Base-by-base conservation (phyloP, 2,797 vertebrate species). In the Micropoecilia bifurca region DNA sequence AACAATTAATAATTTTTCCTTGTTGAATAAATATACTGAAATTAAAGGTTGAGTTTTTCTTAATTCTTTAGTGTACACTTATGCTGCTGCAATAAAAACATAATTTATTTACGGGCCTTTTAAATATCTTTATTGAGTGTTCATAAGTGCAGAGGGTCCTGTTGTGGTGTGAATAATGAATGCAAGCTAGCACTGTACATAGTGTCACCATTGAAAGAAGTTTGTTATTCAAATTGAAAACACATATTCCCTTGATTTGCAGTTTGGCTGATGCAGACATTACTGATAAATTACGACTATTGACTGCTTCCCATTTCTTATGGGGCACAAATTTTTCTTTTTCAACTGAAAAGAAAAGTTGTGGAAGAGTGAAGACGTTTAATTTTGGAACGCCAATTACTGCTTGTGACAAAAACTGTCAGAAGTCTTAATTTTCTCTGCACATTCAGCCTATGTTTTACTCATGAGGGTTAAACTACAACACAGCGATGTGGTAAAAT, bases 191-290 rank as follows among this genome's bases (percentile, higher is more conserved):
- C 22, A 36, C 71, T 72, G 25, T 71, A 47, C 63, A 81, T 82
- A 87, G 57, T 76, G 77, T 78, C 63, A 39, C 74, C 33, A 66
- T 45, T 86, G n/a, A 77, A 3, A 43, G 59, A 73, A 3, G 73
- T 63, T 75, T 71, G 66, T 75, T 25, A 79, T 81, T 68, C 36
- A 74, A 6, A 71, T 28, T 63, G 13, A 45, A 61, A 57, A 61
- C 36, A 79, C 74, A 55, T 45, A 39, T 30, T 81, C 22, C 61
- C 80, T 77, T 76, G 85, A 81, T 75, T 73, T 80, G 83, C 48
- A 78, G 76, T 46, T 69, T 73, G 59, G 2, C 39, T 63, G 18
- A 25, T 73, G 71, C 53, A 75, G 45, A 71, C 46, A 41, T 82
- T 80, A 53, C 76, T 61, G 48, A 83, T 69, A 28, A 22, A 28